Evolutionary conservation across 2,113 vertebrate genomes (phyloP).

Genomic region (Urocitellus parryii): DNA sequence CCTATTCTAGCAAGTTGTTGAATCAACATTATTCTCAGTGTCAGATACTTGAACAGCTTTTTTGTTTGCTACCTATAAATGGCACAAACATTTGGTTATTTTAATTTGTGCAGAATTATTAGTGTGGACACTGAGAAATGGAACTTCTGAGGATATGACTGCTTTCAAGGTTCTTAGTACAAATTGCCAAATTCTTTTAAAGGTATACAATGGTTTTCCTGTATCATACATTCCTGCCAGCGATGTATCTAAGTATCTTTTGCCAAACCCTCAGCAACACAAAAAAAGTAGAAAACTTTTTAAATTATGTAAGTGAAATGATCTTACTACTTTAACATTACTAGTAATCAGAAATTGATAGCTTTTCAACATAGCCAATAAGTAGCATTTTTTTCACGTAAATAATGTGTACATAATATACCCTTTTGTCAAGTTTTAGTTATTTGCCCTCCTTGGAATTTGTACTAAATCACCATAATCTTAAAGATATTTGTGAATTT

Average conservation of each 20-base stretch:
- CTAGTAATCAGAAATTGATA: not conserved
- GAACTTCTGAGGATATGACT: slow-evolving; percentile 48
- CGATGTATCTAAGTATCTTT: not conserved
- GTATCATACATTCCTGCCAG: not conserved
- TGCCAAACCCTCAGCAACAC: slow-evolving; percentile 13
- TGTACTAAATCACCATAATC: not conserved
- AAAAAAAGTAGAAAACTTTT: not conserved
- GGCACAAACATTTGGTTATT: not conserved
- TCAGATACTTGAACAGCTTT: not conserved
- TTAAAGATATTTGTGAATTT: not conserved
- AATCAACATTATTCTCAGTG: not conserved
- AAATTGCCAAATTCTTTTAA: slow-evolving; percentile 28
- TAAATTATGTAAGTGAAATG: not conserved
- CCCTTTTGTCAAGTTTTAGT: not conserved
- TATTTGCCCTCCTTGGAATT: not conserved
- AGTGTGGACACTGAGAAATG: not conserved
- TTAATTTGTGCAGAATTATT: slow-evolving; percentile 28
- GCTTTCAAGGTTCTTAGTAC: slow-evolving; percentile 16
- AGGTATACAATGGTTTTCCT: not conserved
- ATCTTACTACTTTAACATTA: slow-evolving; percentile 24
- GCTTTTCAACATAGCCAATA: not conserved
- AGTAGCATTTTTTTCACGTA: not conserved
- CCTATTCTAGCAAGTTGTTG: not conserved
- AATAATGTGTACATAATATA: not conserved
- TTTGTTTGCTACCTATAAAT: slow-evolving; percentile 38